phyloP scores from a whole-genome alignment of 2,797 vertebrate species.

The Chaenodraco wilsoni region DNA sequence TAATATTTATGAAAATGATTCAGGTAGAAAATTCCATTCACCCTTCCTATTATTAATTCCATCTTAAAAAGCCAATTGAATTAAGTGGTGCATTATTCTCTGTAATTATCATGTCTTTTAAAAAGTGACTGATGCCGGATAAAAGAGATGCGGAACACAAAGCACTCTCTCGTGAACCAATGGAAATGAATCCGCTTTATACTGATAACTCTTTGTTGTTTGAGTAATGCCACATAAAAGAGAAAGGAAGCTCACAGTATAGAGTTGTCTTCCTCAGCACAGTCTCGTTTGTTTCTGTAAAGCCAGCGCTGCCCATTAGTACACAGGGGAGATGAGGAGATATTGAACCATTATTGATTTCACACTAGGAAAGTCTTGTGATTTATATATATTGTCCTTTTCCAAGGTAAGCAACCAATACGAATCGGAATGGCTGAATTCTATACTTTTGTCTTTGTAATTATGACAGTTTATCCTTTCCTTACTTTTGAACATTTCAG shows the following conservation, averaged over 20 bases:
- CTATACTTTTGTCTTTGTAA: constrained; percentile 31
- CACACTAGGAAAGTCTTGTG: constrained; percentile 64
- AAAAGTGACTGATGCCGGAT: constrained; percentile 56
- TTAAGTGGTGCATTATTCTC: constrained; percentile 78
- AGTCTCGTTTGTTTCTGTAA: constrained; percentile 69
- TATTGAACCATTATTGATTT: constrained; percentile 79
- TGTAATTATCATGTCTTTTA: constrained; percentile 69
- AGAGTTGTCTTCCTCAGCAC: constrained; percentile 49
- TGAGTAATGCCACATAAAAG: constrained; percentile 41
- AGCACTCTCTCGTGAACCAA: constrained; percentile 48
- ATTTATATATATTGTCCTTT: constrained; percentile 75
- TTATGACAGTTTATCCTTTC: constrained; percentile 36
- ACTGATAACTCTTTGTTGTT: constrained; percentile 45
- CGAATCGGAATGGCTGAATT: constrained; percentile 46
- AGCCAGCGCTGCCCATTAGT: constrained; percentile 65
- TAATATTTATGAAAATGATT: constrained; percentile 83
- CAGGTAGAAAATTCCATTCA: constrained; percentile 76
- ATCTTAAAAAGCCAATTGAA: constrained; percentile 79
- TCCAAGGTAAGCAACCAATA: constrained; percentile 70
- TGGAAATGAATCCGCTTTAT: constrained; percentile 51
- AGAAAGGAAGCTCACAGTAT: constrained; percentile 34
- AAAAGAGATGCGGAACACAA: constrained; percentile 52
- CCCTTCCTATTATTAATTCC: constrained; percentile 73
- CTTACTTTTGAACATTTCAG: constrained; percentile 17
- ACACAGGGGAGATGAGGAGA: constrained; percentile 66